phyloP scores from a whole-genome alignment of 1,140 invertebrate genomes.

The Mya arenaria region DNA sequence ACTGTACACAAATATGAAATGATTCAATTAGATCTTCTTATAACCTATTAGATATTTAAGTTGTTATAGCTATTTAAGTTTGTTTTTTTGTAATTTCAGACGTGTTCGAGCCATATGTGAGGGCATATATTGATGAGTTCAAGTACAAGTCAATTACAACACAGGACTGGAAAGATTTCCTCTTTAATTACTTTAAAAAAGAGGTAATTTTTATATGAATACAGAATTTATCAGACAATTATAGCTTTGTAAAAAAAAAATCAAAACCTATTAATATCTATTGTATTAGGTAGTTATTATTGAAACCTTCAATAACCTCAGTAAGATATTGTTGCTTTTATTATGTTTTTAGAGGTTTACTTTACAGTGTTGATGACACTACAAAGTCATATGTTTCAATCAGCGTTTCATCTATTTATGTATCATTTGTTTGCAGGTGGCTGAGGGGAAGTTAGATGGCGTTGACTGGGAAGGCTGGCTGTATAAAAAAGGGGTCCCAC shows the following conservation, averaged over 20 bases:
- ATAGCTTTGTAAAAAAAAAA: too few relatives aligned
- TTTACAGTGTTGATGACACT: too few relatives aligned
- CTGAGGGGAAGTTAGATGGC: constrained; percentile 69
- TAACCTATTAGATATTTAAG: neutral
- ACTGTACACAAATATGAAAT: too few relatives aligned
- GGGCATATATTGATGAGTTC: constrained; percentile 91
- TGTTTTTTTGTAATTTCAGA: constrained; percentile 79
- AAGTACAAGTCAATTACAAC: constrained; percentile 92
- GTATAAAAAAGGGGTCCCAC: constrained; percentile 91
- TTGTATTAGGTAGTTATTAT: too few relatives aligned
- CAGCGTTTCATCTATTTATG: too few relatives aligned
- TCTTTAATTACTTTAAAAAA: constrained; percentile 90
- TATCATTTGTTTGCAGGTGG: constrained; percentile 12
- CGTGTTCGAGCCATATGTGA: constrained; percentile 92
- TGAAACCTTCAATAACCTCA: too few relatives aligned
- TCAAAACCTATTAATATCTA: too few relatives aligned
- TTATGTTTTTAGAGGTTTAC: too few relatives aligned
- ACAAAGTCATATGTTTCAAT: too few relatives aligned
- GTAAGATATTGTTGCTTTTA: too few relatives aligned
- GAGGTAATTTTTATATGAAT: constrained; percentile 79
- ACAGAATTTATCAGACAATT: too few relatives aligned
- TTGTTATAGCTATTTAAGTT: neutral
- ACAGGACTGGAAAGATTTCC: constrained; percentile 89
- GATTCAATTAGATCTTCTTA: neutral
- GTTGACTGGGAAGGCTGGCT: constrained; percentile 96